phyloP scores from a whole-genome alignment of 2,888 invertebrate species.

The Acrobasis suavella region DNA sequence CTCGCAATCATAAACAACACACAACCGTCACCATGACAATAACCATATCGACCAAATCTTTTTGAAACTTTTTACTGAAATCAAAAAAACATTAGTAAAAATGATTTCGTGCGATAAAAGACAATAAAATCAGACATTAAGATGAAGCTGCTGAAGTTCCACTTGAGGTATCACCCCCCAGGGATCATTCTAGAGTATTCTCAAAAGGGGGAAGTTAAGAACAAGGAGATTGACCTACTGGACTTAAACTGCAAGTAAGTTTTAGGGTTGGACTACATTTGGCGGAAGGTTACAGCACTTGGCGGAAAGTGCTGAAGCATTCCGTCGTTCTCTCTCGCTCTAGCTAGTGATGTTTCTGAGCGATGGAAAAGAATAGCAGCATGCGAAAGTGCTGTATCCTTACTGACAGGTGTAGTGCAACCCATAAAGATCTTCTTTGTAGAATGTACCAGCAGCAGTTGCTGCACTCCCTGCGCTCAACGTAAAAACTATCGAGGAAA shows the following conservation, averaged over 20 bases:
- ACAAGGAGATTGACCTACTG: constrained; percentile 85
- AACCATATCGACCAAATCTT: constrained; percentile 64
- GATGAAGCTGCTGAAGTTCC: constrained; percentile 87
- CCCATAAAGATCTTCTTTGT: not conserved
- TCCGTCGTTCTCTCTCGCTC: no score
- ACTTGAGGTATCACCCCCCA: constrained; percentile 88
- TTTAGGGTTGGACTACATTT: no score
- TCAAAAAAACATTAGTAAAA: constrained; percentile 31
- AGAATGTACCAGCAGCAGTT: not conserved
- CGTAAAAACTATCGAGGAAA: no score
- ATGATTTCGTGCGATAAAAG: constrained; percentile 29
- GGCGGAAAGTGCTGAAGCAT: no score
- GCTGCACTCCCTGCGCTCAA: no score
- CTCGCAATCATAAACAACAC: constrained; percentile 3
- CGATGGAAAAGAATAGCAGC: no score
- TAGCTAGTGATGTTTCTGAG: no score
- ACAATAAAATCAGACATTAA: constrained; percentile 23
- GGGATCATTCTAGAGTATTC: constrained; percentile 85
- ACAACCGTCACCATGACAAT: constrained; percentile 52
- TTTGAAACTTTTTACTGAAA: constrained; percentile 40
- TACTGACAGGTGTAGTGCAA: no score
- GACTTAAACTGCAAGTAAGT: constrained; percentile 84
- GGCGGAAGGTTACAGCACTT: no score
- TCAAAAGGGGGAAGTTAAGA: constrained; percentile 80
- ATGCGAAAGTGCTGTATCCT: no score